phyloP scores from a whole-genome alignment of 1,140 invertebrate species.

The Phymorhynchus buccinoides region DNA sequence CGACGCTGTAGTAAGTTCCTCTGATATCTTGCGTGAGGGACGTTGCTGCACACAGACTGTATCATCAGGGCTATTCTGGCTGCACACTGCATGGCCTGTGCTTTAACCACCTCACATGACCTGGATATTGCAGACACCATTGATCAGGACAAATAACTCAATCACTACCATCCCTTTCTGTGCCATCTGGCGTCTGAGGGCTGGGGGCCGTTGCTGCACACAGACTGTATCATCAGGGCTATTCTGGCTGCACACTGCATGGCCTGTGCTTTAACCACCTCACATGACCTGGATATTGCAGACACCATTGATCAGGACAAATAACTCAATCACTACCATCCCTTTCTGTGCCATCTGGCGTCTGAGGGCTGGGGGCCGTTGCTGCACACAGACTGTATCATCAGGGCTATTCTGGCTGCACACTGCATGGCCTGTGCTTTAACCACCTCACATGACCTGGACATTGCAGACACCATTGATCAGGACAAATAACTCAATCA shows the following conservation, averaged over 20 bases:
- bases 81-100: conserved; percentile 91
- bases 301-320: no score
- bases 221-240: conserved; percentile 96
- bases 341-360: no score
- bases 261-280: conserved; percentile 95
- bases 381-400: conserved; percentile 98
- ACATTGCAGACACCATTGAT: no score
- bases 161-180: no score
- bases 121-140: no score
- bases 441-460: no score
- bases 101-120: conserved; percentile 95
- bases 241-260: conserved; percentile 94
- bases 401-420: conserved; percentile 94
- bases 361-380: conserved; percentile 94
- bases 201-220: conserved; percentile 95
- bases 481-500: no score
- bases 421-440: conserved; percentile 94
- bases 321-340: no score
- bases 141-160: no score
- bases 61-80: conserved; percentile 97
- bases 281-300: no score
- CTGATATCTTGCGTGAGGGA: conserved; percentile 92
- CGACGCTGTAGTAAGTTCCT: no score
- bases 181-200: no score
- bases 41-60: conserved; percentile 97